phyloP scores from a whole-genome alignment of 2,113 vertebrate genomes.

The Pteronura brasiliensis region DNA sequence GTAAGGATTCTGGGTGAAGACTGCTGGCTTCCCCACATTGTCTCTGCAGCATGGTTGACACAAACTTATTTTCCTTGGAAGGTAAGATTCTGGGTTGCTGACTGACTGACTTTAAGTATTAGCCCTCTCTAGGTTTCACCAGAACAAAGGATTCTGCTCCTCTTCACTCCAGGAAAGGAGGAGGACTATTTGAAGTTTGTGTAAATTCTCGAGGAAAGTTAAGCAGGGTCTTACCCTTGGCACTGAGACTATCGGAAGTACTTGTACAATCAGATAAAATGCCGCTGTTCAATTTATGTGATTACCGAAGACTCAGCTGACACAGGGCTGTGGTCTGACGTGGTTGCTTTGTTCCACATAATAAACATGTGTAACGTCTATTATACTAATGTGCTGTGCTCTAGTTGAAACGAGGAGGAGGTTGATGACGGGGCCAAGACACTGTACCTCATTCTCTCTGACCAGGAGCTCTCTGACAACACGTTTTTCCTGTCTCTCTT shows the following conservation, averaged over 20 bases:
- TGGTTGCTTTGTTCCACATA: slow-evolving; percentile 58
- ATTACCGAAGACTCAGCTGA: slow-evolving; percentile 63
- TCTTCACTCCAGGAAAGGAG: slow-evolving; percentile 39
- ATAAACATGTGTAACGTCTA: slow-evolving; percentile 57
- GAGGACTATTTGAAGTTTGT: slow-evolving; percentile 14
- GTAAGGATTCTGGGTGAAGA: background rate
- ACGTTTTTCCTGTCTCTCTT: slow-evolving; percentile 82
- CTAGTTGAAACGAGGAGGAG: slow-evolving; percentile 73
- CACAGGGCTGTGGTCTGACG: slow-evolving; percentile 67
- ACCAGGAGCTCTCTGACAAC: slow-evolving; percentile 77
- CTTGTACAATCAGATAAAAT: slow-evolving; percentile 62
- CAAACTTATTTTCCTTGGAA: slow-evolving; percentile 30
- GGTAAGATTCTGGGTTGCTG: background rate
- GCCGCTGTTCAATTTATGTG: slow-evolving; percentile 73
- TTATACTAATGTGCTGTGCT: slow-evolving; percentile 68
- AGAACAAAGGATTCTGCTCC: slow-evolving; percentile 7
- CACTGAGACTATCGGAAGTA: slow-evolving; percentile 50
- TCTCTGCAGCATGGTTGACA: background rate
- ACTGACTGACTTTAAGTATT: slow-evolving; percentile 40
- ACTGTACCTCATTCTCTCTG: slow-evolving; percentile 62
- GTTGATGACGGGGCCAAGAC: slow-evolving; percentile 37
- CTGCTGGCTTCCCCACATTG: background rate
- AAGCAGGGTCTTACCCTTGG: slow-evolving; percentile 50
- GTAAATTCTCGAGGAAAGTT: slow-evolving; percentile 31
- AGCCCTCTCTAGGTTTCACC: slow-evolving; percentile 39